Percentiles rank a stretch among this genome's conserved stretches.
phyloP scores from a whole-genome alignment of 2,888 invertebrate genomes.

The Myopa testacea region DNA sequence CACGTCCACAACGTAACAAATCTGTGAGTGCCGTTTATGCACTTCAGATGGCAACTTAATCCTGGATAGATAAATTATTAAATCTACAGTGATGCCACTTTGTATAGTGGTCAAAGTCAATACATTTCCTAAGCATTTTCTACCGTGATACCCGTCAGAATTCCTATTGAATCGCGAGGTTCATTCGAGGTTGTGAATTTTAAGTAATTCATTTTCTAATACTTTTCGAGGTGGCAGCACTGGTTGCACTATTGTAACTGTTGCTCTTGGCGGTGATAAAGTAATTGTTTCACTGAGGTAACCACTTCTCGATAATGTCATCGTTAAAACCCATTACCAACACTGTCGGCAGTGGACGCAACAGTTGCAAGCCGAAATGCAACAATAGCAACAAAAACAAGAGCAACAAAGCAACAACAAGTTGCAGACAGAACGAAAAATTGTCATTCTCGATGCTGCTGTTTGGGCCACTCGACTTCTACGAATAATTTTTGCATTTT shows the following conservation, averaged over 20 bases:
- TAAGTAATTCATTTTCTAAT: not conserved
- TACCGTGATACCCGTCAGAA: too few species aligned
- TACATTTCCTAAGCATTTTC: not conserved
- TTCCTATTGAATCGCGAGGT: too few species aligned
- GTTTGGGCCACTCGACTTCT: not conserved
- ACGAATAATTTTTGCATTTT: slow-evolving; percentile 35
- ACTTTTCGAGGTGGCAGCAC: slow-evolving; percentile 8
- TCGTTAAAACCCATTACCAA: slow-evolving; percentile 38
- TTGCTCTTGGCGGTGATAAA: slow-evolving; percentile 24
- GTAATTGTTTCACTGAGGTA: slow-evolving; percentile 32
- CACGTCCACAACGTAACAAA: slow-evolving; percentile 9
- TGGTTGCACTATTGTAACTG: not conserved
- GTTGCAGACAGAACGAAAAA: not conserved
- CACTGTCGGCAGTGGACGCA: slow-evolving; percentile 29
- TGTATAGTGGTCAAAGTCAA: not conserved
- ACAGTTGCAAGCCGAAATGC: not conserved
- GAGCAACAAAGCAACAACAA: not conserved
- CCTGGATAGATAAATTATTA: not conserved
- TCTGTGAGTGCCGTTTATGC: slow-evolving; percentile 7
- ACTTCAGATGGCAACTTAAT: slow-evolving; percentile 9
- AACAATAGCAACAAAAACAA: slow-evolving; percentile 20
- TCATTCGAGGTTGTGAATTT: not conserved
- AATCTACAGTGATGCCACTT: slow-evolving; percentile 10
- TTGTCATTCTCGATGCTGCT: not conserved
- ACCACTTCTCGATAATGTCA: slow-evolving; percentile 36